Percentiles rank a stretch among this genome's conserved stretches.
Conservation (phyloP, 2,113 vertebrate species). For the Lutjanus erythropterus region DNA sequence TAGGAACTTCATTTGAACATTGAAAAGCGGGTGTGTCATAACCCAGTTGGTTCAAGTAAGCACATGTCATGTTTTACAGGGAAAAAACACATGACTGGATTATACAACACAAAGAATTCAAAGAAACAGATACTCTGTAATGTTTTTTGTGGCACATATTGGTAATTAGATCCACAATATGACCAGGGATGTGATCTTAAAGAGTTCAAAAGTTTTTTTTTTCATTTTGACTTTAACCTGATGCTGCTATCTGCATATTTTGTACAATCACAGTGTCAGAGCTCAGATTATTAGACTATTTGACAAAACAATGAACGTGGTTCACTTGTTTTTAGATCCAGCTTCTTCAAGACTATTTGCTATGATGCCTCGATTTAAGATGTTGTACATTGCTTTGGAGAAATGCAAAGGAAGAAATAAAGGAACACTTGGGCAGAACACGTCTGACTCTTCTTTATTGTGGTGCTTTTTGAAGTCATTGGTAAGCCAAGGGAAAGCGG, state of each 20-base stretch:
- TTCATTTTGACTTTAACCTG: too few species aligned
- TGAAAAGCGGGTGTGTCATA: too few species aligned
- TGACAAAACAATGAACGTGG: neutral
- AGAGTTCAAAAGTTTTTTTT: too few species aligned
- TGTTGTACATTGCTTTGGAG: slow-evolving; percentile 10
- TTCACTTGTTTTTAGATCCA: neutral
- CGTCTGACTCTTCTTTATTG: slow-evolving; percentile 17
- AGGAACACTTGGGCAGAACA: neutral
- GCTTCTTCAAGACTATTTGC: slow-evolving; percentile 6
- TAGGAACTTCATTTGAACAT: too few species aligned
- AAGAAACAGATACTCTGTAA: too few species aligned
- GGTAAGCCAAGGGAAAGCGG: slow-evolving; percentile 52
- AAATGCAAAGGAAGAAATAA: neutral
- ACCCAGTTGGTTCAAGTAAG: too few species aligned
- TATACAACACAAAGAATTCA: too few species aligned
- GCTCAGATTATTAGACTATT: neutral
- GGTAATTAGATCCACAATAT: too few species aligned
- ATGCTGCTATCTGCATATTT: neutral
- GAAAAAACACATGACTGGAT: too few species aligned
- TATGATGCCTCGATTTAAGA: neutral
- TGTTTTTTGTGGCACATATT: too few species aligned
- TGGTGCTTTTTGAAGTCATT: slow-evolving; percentile 33
- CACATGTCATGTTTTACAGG: too few species aligned
- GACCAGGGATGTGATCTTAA: too few species aligned
- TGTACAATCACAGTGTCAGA: neutral